Evolutionary conservation across 2,113 vertebrate genomes (phyloP).

Genomic region (Myanophis thanlyinensis): DNA sequence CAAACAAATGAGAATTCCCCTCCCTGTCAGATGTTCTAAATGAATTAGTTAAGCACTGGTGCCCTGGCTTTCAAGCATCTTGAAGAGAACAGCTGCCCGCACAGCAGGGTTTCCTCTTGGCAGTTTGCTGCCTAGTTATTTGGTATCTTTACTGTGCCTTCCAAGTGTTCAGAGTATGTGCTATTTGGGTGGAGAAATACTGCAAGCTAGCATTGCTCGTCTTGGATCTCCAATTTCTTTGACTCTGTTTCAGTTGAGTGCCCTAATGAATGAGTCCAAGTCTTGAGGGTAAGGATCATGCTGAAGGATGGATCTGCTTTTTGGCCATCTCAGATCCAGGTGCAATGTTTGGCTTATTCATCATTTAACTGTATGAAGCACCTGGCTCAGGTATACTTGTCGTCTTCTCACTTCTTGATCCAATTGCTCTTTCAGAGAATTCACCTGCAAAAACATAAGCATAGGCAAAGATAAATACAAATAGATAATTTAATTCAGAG

Average conservation of each 20-base stretch:
- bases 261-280: neutral
- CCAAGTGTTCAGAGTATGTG: neutral
- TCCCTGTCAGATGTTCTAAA: slow-evolving; percentile 17
- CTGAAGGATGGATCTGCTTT: neutral
- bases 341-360: neutral
- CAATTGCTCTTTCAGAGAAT: slow-evolving; percentile 72
- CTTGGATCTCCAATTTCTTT: neutral
- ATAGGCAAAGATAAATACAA: neutral
- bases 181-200: neutral
- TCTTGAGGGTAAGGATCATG: neutral
- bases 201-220: neutral
- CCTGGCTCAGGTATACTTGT: slow-evolving; percentile 60
- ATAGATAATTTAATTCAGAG: neutral
- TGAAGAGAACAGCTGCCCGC: slow-evolving; percentile 28
- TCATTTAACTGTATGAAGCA: slow-evolving; percentile 58
- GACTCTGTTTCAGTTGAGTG: neutral
- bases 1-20: slow-evolving; percentile 12
- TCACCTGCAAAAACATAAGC: slow-evolving; percentile 59
- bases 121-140: neutral
- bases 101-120: slow-evolving; percentile 30
- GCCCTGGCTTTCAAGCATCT: slow-evolving; percentile 6
- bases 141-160: neutral
- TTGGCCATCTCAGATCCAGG: neutral
- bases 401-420: slow-evolving; percentile 65
- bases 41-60: slow-evolving; percentile 32